Conservation (phyloP, 2,888 invertebrate genomes). For the Patella pellucida region DNA sequence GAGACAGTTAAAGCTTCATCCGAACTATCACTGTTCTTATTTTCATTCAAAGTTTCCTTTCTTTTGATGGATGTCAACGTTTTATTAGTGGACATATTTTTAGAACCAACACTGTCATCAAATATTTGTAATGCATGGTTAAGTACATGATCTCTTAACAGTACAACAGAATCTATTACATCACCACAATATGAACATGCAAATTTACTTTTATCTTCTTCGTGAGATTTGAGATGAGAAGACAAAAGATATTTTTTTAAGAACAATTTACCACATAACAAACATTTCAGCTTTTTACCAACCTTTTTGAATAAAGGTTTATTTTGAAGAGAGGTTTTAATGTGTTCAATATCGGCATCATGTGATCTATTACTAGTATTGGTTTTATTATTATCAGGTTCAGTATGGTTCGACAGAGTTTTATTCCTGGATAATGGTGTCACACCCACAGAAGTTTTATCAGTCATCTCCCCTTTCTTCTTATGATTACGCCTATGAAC, state of each 20-base stretch:
- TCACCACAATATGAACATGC: not conserved
- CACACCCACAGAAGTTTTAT: not conserved
- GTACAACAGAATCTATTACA: not conserved
- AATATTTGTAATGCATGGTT: not conserved
- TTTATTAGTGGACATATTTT: not conserved
- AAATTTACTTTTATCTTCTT: not conserved
- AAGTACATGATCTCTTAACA: not conserved
- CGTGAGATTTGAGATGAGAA: not conserved
- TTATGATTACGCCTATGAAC: conserved; percentile 3
- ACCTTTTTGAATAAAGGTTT: not conserved
- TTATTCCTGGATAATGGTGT: no score
- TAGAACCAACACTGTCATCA: not conserved
- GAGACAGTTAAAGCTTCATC: not conserved
- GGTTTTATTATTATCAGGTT: no score
- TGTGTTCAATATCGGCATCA: no score
- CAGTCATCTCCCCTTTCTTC: not conserved
- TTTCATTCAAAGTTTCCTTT: not conserved
- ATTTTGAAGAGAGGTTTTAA: no score
- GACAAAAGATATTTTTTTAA: not conserved
- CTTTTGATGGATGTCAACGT: not conserved
- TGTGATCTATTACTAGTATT: no score
- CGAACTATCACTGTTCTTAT: not conserved
- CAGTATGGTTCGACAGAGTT: no score
- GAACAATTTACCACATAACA: not conserved
- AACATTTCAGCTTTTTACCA: not conserved